phyloP scores from a whole-genome alignment of 2,113 vertebrate genomes.

The Steatornis caripensis region DNA sequence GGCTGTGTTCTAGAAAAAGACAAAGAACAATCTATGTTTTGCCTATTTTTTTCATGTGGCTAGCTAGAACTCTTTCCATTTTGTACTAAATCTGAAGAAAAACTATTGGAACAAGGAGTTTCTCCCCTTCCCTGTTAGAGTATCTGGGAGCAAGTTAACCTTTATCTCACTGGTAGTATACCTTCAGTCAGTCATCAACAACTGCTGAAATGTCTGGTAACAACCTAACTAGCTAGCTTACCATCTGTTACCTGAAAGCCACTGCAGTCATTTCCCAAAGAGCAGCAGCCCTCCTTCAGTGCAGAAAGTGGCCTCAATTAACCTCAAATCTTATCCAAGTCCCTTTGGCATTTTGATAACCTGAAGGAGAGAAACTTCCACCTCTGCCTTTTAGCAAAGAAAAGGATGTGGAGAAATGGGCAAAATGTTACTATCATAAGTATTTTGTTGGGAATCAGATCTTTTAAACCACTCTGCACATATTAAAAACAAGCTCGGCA shows the following conservation, averaged over 20 bases:
- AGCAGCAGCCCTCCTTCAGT: neutral
- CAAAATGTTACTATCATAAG: neutral
- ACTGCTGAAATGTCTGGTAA: neutral
- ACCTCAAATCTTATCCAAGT: neutral
- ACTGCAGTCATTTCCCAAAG: neutral
- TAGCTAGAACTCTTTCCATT: neutral
- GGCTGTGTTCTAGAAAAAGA: neutral
- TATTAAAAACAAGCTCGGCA: neutral
- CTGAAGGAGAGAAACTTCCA: neutral
- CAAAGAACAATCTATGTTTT: neutral
- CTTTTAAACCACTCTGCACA: neutral
- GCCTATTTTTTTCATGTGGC: neutral
- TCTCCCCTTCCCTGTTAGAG: neutral
- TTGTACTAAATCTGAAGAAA: neutral
- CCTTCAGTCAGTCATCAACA: neutral
- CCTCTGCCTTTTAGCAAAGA: neutral
- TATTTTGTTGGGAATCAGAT: neutral
- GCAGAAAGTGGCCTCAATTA: neutral
- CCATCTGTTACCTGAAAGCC: neutral
- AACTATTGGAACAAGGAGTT: neutral
- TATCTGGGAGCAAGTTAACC: neutral
- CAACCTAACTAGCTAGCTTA: neutral
- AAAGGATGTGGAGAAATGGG: neutral
- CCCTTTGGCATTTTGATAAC: neutral
- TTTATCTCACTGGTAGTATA: neutral